These are phyloP conservation scores for Conomelus anceps DNA, from an alignment of 2,888 invertebrate species.

Conservation along the genomic window DNA sequence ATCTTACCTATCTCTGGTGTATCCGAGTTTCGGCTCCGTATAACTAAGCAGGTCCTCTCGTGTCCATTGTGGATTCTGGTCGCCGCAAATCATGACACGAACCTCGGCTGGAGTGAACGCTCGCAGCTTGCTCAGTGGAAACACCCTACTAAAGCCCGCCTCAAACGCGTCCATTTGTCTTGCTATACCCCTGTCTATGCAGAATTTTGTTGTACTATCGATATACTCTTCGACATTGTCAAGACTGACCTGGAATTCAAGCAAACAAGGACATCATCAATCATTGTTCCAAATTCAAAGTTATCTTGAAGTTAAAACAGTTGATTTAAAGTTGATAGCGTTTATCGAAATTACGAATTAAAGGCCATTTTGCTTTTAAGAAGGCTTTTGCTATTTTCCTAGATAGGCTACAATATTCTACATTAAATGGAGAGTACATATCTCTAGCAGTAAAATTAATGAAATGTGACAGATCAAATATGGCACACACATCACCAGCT, in stretches of 20 bases:
- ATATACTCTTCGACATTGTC: conserved; percentile 92
- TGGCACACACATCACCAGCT: too few species aligned
- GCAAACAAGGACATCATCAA: too few species aligned
- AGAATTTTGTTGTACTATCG: conserved; percentile 74
- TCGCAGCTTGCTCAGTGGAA: conserved; percentile 82
- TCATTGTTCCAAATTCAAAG: too few species aligned
- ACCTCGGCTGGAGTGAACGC: conserved; percentile 92
- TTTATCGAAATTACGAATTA: too few species aligned
- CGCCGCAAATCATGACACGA: conserved; percentile 91
- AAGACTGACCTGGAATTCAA: conserved; percentile 72
- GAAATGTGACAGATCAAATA: too few species aligned
- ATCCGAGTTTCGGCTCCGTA: conserved; percentile 97
- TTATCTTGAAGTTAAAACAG: too few species aligned
- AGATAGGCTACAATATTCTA: too few species aligned
- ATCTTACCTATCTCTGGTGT: conserved; percentile 89
- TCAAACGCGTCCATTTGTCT: conserved; percentile 88
- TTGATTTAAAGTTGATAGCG: too few species aligned
- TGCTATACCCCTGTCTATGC: conserved; percentile 80
- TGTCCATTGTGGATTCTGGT: conserved; percentile 96
- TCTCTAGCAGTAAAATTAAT: too few species aligned
- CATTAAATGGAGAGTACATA: too few species aligned
- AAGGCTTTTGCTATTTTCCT: too few species aligned
- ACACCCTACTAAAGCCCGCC: conserved; percentile 72
- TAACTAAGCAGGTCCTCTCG: conserved; percentile 91
- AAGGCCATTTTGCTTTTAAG: too few species aligned